Evolutionary conservation across 2,888 invertebrate species (phyloP).

Genomic region (Mayetiola destructor): DNA sequence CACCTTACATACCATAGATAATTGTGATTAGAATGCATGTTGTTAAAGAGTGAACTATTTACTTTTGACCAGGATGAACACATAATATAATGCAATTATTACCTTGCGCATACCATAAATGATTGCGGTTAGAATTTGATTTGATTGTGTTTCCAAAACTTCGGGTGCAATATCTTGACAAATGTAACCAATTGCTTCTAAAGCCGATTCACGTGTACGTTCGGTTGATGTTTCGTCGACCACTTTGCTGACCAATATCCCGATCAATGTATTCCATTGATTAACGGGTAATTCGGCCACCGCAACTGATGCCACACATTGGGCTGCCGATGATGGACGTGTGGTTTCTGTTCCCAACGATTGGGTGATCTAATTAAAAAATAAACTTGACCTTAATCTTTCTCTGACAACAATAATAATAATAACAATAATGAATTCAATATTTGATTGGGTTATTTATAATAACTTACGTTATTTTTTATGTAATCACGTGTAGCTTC

Average conservation of each 20-base stretch:
- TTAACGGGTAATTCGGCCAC: conserved; percentile 87
- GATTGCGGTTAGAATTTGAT: conserved; percentile 89
- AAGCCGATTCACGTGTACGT: conserved; percentile 87
- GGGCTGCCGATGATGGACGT: conserved; percentile 93
- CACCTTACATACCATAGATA: conserved; percentile 94
- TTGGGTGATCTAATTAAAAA: conserved; percentile 57
- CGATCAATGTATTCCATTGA: conserved; percentile 86
- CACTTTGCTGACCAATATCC: conserved; percentile 78
- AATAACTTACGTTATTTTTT: conserved; percentile 76
- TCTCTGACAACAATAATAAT: not conserved
- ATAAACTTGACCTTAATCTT: too few relatives aligned
- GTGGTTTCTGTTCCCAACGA: conserved; percentile 92
- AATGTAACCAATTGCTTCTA: conserved; percentile 95
- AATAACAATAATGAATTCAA: not conserved
- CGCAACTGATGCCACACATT: conserved; percentile 97
- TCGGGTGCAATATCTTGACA: conserved; percentile 97
- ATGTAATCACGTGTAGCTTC: conserved; percentile 75
- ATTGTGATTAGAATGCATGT: conserved; percentile 94
- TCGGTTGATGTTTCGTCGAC: conserved; percentile 75
- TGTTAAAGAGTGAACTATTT: too few relatives aligned
- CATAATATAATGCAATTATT: too few relatives aligned
- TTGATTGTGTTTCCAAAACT: conserved; percentile 80
- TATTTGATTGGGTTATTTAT: not conserved
- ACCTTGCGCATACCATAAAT: conserved; percentile 83
- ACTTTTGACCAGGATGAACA: too few relatives aligned